Percentiles rank a stretch among this genome's conserved stretches.
phyloP scores from a whole-genome alignment of 2,113 vertebrate species.

The Chiloscyllium plagiosum region DNA sequence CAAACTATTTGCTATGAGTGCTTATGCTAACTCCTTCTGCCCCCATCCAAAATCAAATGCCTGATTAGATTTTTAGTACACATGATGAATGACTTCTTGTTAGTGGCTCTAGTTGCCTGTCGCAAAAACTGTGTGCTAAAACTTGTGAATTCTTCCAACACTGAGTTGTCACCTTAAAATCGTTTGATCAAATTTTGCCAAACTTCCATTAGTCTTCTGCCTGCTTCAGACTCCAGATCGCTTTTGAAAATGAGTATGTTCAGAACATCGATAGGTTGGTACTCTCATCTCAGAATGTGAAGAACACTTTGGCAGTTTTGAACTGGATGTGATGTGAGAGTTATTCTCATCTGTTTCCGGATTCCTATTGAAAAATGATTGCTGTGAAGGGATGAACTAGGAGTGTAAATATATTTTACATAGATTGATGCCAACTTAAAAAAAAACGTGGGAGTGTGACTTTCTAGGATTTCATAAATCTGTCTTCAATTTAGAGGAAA shows the following conservation, averaged over 20 bases:
- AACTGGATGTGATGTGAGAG: constrained; percentile 15
- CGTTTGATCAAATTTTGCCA: constrained; percentile 30
- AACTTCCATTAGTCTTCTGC: constrained; percentile 7
- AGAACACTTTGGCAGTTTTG: background rate
- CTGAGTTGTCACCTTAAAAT: constrained; percentile 22
- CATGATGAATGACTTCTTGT: constrained; percentile 18
- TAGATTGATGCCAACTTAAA: constrained; percentile 8
- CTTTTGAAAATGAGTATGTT: constrained; percentile 26
- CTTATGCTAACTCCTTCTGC: background rate
- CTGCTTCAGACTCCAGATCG: background rate
- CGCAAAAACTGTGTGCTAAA: constrained; percentile 14
- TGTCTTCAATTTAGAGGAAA: constrained; percentile 21
- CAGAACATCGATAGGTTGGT: constrained; percentile 12
- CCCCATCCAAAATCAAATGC: too few relatives aligned
- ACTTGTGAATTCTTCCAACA: constrained; percentile 28
- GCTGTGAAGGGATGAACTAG: background rate
- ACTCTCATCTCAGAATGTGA: constrained; percentile 3
- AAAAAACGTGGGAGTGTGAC: constrained; percentile 24
- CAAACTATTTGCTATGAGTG: background rate
- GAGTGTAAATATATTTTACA: constrained; percentile 6
- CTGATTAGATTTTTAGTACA: background rate
- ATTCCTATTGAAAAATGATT: constrained; percentile 13
- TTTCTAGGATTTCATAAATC: constrained; percentile 16
- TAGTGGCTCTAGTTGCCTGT: background rate
- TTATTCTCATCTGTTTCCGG: constrained; percentile 20